Evolutionary conservation across 2,888 invertebrate genomes (phyloP).

Genomic region (Eudemis profundana): DNA sequence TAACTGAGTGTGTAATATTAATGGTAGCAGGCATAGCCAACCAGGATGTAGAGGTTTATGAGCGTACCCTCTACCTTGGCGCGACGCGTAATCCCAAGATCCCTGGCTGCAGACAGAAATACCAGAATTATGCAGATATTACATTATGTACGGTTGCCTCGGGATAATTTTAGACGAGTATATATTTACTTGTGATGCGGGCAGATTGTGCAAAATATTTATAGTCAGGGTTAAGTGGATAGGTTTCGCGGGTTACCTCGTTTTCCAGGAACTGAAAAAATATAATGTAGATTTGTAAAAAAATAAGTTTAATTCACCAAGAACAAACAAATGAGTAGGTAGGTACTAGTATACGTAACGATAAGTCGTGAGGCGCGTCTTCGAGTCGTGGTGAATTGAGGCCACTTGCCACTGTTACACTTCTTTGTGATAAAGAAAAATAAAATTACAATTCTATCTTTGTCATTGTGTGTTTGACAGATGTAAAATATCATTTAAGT

Average conservation of each 20-base stretch:
- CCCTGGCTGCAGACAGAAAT: constrained; percentile 63
- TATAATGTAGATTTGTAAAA: too few species aligned
- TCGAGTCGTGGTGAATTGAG: too few species aligned
- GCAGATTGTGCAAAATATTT: constrained; percentile 58
- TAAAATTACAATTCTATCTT: too few species aligned
- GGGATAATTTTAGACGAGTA: constrained; percentile 73
- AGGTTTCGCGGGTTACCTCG: not conserved
- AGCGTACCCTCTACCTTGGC: constrained; percentile 43
- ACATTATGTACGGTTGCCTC: constrained; percentile 73
- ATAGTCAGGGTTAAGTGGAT: constrained; percentile 40
- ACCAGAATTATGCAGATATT: constrained; percentile 72
- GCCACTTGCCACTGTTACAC: too few species aligned
- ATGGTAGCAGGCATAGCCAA: not conserved
- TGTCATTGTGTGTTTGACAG: too few species aligned
- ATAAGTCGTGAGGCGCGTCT: too few species aligned
- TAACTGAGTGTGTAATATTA: not conserved
- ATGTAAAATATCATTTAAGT: too few species aligned
- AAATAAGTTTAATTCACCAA: too few species aligned
- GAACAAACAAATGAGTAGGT: too few species aligned
- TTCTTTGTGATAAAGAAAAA: too few species aligned
- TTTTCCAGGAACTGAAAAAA: too few species aligned
- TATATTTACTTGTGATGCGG: constrained; percentile 60
- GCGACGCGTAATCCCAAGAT: constrained; percentile 47
- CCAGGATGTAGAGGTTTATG: constrained; percentile 19
- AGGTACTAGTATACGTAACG: too few species aligned